phyloP scores from a whole-genome alignment of 2,888 invertebrate species.

The Calephelis perditalis region DNA sequence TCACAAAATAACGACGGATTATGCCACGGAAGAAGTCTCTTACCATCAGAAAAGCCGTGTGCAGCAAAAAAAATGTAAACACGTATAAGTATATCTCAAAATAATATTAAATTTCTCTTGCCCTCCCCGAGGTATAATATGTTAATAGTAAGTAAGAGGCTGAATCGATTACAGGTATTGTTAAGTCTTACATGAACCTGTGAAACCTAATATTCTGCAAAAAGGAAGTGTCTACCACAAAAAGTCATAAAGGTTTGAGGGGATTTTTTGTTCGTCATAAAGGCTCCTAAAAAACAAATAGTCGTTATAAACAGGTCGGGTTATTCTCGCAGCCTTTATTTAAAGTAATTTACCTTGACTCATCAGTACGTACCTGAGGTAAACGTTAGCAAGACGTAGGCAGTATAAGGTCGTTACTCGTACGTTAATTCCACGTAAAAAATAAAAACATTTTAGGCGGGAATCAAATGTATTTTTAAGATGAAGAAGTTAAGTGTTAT shows the following conservation, averaged over 20 bases:
- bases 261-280: constrained; percentile 44
- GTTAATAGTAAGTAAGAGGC: no score
- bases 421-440: constrained; percentile 5
- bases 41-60: no score
- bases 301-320: constrained; percentile 21
- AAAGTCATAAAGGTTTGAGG: background rate
- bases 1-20: no score
- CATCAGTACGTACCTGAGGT: constrained; percentile 29
- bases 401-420: constrained; percentile 19
- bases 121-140: no score
- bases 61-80: no score
- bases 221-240: no score
- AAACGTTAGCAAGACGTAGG: constrained; percentile 28
- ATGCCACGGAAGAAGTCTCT: no score
- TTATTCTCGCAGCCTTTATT: constrained; percentile 23
- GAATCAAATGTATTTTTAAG: constrained; percentile 31
- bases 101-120: no score
- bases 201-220: no score
- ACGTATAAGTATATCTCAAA: no score
- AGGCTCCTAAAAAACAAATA: background rate
- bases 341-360: constrained; percentile 30
- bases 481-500: constrained; percentile 42
- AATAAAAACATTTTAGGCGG: constrained; percentile 29
- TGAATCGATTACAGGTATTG: no score
- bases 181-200: no score